phyloP scores from a whole-genome alignment of 2,113 vertebrate genomes.

The Sterrhoptilus dennistouni region DNA sequence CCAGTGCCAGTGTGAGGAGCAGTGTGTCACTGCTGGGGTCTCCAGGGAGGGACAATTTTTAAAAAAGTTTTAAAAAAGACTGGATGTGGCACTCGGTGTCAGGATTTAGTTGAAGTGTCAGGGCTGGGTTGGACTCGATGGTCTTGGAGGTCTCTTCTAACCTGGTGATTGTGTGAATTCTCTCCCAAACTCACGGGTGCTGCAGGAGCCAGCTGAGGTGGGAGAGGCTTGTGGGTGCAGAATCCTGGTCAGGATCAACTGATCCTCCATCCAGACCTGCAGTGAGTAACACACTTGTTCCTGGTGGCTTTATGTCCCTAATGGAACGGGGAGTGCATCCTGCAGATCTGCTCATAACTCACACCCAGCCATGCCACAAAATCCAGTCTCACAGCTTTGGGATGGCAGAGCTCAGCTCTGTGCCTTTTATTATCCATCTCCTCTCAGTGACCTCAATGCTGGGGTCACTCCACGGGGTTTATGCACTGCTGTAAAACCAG shows the following conservation, averaged over 20 bases:
- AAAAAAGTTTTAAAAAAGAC: background rate
- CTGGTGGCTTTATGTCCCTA: background rate
- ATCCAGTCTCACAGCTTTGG: background rate
- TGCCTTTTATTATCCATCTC: background rate
- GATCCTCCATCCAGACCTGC: rapidly evolving
- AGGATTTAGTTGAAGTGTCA: background rate
- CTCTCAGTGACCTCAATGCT: background rate
- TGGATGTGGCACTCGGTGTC: background rate
- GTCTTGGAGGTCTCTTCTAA: background rate
- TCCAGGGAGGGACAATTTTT: background rate
- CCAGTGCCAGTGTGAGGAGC: background rate
- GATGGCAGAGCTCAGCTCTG: background rate
- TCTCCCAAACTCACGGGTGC: rapidly evolving
- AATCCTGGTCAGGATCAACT: rapidly evolving
- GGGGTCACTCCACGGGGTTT: background rate
- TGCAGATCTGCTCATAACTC: background rate
- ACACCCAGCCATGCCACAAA: rapidly evolving
- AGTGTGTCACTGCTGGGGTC: background rate
- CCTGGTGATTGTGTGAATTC: background rate
- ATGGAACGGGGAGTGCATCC: background rate
- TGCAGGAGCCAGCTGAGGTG: background rate
- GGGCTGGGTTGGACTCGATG: background rate
- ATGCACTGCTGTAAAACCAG: background rate
- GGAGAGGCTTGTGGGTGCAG: background rate
- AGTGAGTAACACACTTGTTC: background rate